Evolutionary conservation across 2,888 invertebrate species (phyloP).

Genomic region (Lomographa bimaculata): DNA sequence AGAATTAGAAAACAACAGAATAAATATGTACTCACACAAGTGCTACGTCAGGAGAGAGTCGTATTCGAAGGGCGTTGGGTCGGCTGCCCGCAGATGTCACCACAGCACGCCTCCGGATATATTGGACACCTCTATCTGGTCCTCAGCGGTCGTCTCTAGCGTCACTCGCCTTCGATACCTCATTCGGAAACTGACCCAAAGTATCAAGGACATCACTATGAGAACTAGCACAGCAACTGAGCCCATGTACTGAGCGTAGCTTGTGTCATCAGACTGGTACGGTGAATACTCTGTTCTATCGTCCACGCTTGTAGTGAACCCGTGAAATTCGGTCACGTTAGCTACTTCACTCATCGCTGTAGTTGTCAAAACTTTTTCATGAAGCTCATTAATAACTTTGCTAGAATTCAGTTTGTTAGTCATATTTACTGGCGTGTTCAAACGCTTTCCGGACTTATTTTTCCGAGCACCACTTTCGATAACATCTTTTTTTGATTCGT

Average conservation of each 20-base stretch:
- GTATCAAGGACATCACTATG: conserved; percentile 80
- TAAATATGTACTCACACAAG: conserved; percentile 73
- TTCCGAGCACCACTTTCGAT: conserved; percentile 41
- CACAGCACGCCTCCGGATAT: conserved; percentile 87
- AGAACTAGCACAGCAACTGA: conserved; percentile 82
- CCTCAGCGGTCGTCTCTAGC: conserved; percentile 55
- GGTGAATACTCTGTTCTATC: conserved; percentile 67
- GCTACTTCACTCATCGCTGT: conserved; percentile 42
- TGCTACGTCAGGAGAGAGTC: conserved; percentile 82
- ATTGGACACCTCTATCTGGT: conserved; percentile 85
- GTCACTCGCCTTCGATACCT: conserved; percentile 65
- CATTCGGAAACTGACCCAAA: conserved; percentile 76
- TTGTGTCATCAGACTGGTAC: conserved; percentile 58
- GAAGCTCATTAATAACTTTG: conserved; percentile 31
- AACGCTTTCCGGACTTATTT: conserved; percentile 60
- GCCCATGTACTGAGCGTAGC: conserved; percentile 75
- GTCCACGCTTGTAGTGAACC: conserved; percentile 51
- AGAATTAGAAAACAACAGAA: too few species aligned
- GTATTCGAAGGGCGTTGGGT: conserved; percentile 83
- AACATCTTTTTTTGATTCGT: conserved; percentile 43
- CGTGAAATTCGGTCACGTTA: conserved; percentile 46
- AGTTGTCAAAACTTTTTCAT: conserved; percentile 39
- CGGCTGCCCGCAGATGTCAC: conserved; percentile 86
- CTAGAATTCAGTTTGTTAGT: conserved; percentile 37
- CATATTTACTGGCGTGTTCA: conserved; percentile 62